These are phyloP conservation scores for Trichogramma evanescens DNA, from an alignment of 2,888 invertebrate species.

Conservation along the genomic window DNA sequence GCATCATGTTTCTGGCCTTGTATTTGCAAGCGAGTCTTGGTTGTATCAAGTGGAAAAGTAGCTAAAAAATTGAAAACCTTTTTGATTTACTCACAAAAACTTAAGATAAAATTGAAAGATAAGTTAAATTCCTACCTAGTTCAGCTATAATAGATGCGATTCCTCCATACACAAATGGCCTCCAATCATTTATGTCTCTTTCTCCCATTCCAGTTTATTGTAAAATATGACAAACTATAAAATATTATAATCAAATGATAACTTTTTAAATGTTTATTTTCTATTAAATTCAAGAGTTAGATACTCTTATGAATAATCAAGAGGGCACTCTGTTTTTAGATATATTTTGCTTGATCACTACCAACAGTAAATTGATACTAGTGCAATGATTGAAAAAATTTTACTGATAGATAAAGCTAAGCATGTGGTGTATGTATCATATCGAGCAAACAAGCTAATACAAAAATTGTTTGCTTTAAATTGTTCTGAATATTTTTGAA, in stretches of 20 bases:
- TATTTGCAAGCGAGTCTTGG: conserved; percentile 88
- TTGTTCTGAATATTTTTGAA: no score
- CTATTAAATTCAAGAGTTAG: no score
- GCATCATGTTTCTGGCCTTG: conserved; percentile 84
- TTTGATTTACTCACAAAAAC: background rate
- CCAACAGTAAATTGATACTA: no score
- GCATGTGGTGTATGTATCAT: no score
- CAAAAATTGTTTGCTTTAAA: no score
- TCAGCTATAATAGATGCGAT: conserved; percentile 89
- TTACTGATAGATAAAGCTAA: no score
- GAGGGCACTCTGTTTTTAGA: no score
- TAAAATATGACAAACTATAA: conserved; percentile 4
- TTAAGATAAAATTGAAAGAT: conserved; percentile 17
- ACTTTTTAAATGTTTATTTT: no score
- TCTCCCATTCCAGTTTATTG: conserved; percentile 59
- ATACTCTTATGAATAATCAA: no score
- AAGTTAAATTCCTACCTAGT: conserved; percentile 62
- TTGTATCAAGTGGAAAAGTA: conserved; percentile 94
- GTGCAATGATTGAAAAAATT: no score
- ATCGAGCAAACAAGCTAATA: no score
- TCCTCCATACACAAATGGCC: conserved; percentile 91
- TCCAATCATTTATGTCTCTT: conserved; percentile 83
- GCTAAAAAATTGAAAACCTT: conserved; percentile 51
- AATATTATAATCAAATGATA: background rate
- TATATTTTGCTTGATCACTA: no score